phyloP scores from a whole-genome alignment of 2,888 invertebrate species.

The Sphinx pinastri region DNA sequence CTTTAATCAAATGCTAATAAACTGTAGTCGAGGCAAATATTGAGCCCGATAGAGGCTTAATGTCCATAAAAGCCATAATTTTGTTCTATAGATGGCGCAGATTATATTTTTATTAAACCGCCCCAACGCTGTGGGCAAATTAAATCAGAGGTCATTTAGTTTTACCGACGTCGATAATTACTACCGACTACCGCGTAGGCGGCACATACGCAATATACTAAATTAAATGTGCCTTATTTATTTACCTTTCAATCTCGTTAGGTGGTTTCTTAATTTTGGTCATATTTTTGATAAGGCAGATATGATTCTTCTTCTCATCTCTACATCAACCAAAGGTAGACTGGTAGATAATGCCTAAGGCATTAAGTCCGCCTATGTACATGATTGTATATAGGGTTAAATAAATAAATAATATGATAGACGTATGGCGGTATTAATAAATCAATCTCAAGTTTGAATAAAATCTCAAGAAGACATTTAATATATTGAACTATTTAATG shows the following conservation, averaged over 20 bases:
- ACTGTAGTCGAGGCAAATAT: slow-evolving; percentile 43
- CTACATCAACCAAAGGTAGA: no score
- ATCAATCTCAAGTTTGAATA: no score
- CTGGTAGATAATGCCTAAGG: no score
- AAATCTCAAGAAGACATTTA: no score
- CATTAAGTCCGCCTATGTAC: no score
- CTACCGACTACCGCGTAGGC: slow-evolving; percentile 33
- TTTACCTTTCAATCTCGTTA: not conserved
- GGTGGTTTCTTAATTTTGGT: not conserved
- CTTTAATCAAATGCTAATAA: slow-evolving; percentile 43
- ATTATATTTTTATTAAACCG: slow-evolving; percentile 52
- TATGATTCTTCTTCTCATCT: no score
- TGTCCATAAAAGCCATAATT: slow-evolving; percentile 47
- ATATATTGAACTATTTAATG: no score
- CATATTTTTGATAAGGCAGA: no score
- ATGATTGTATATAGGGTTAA: no score
- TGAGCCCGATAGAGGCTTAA: slow-evolving; percentile 41
- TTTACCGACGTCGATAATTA: slow-evolving; percentile 67
- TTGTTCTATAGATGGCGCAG: slow-evolving; percentile 37
- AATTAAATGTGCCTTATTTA: not conserved
- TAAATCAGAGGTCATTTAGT: slow-evolving; percentile 66
- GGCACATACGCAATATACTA: not conserved
- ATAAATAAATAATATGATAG: no score
- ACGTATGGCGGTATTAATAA: no score
- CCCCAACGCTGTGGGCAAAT: slow-evolving; percentile 56